Evolutionary conservation across 2,888 invertebrate genomes (phyloP).

Genomic region (Apantesis nais): DNA sequence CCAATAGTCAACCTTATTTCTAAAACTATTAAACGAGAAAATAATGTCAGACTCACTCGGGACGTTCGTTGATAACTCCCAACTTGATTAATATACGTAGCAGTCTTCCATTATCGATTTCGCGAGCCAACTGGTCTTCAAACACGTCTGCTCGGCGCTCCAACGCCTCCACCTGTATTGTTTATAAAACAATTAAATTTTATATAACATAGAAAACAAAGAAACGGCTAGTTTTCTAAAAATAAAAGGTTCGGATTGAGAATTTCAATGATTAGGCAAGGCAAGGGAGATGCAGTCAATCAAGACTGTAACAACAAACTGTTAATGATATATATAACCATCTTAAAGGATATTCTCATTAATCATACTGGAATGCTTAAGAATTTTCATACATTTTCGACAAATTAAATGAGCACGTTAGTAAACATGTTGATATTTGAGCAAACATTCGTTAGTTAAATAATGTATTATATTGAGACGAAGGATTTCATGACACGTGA

Average conservation of each 20-base stretch:
- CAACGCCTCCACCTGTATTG: constrained; percentile 88
- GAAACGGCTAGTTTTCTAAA: neutral
- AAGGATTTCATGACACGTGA: neutral
- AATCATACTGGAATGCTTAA: neutral
- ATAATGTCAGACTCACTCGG: constrained; percentile 89
- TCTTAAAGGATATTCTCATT: neutral
- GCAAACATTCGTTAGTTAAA: neutral
- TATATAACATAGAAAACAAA: neutral
- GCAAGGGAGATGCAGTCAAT: neutral
- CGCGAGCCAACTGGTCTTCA: constrained; percentile 96
- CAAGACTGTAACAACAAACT: neutral
- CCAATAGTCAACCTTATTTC: neutral
- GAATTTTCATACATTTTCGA: neutral
- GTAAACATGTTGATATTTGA: neutral
- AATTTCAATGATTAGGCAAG: no score
- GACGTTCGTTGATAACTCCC: constrained; percentile 97
- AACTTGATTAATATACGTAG: constrained; percentile 96
- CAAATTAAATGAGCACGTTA: neutral
- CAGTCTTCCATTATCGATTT: constrained; percentile 97
- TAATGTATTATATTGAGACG: neutral
- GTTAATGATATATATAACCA: neutral
- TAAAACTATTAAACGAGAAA: neutral
- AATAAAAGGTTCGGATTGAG: neutral
- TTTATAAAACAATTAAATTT: constrained; percentile 3
- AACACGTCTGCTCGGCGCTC: constrained; percentile 95